Percentiles rank a stretch among this genome's conserved stretches.
Evolutionary conservation across 2,113 vertebrate genomes (phyloP).

Genomic region (Heliornis fulica): DNA sequence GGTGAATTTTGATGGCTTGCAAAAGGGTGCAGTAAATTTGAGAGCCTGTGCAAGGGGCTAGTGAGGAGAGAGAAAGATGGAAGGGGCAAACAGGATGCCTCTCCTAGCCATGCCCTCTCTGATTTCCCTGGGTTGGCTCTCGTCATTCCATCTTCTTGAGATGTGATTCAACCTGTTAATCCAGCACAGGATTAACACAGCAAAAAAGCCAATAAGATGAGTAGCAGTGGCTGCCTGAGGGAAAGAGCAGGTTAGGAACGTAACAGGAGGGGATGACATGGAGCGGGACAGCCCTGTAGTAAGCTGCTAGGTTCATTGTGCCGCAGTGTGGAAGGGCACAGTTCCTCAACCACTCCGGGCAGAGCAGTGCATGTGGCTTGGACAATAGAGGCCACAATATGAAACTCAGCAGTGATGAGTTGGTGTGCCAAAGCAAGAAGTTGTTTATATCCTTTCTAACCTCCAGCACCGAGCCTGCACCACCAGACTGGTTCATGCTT

Average conservation of each 20-base stretch:
- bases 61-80: background rate
- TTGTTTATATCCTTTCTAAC: background rate
- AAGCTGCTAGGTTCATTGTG: background rate
- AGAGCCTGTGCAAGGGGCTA: background rate
- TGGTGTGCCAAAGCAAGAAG: background rate
- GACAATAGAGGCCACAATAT: background rate
- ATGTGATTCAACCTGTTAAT: slow-evolving; percentile 3
- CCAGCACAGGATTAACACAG: background rate
- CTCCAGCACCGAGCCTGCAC: background rate
- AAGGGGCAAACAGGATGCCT: background rate
- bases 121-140: background rate
- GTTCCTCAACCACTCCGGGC: background rate
- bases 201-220: background rate
- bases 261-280: background rate
- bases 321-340: accelerated
- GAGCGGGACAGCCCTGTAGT: background rate
- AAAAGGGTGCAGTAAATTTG: background rate
- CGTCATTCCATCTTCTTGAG: background rate
- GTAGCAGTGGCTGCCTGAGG: background rate
- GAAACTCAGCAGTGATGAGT: background rate
- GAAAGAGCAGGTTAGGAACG: background rate
- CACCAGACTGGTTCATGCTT: background rate
- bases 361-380: accelerated
- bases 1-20: background rate
- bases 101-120: background rate